phyloP scores from a whole-genome alignment of 2,113 vertebrate species.

The Orientallactaga bullata region DNA sequence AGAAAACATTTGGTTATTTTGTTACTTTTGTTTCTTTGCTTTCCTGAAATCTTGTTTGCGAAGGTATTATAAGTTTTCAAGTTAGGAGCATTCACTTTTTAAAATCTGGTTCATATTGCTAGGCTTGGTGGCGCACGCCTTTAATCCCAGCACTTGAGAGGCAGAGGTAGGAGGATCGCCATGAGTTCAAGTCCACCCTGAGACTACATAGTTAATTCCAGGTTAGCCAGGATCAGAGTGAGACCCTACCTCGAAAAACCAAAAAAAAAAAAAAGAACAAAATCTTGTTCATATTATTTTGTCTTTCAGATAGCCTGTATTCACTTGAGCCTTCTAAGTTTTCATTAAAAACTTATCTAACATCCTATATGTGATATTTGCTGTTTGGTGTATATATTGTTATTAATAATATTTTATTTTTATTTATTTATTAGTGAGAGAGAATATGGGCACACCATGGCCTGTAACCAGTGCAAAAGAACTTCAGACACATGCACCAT shows the following conservation, averaged over 20 bases:
- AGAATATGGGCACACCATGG: too few relatives aligned
- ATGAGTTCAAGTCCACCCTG: too few relatives aligned
- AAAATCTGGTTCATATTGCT: too few relatives aligned
- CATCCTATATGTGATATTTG: background rate
- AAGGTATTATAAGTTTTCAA: background rate
- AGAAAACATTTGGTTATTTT: background rate
- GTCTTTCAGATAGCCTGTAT: background rate
- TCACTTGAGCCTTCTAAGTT: background rate
- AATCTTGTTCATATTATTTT: constrained; percentile 23
- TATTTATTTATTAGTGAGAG: background rate
- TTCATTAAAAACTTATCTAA: background rate
- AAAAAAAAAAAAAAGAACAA: too few relatives aligned
- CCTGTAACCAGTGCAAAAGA: too few relatives aligned
- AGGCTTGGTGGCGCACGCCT: too few relatives aligned
- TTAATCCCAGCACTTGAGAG: too few relatives aligned
- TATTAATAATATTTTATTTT: background rate
- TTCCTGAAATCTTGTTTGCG: constrained; percentile 44
- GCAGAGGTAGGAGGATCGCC: too few relatives aligned
- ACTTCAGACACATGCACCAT: too few relatives aligned
- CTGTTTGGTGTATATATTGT: background rate
- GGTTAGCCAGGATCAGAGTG: too few relatives aligned
- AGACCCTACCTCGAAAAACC: too few relatives aligned
- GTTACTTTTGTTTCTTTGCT: constrained; percentile 17
- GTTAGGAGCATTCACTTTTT: background rate
- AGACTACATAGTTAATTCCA: too few relatives aligned